A percentile compares a stretch with the other conserved stretches of the same genome.
These are phyloP conservation scores for Euproctis similis DNA, from an alignment of 2,888 invertebrate species.

Conservation along the genomic window DNA sequence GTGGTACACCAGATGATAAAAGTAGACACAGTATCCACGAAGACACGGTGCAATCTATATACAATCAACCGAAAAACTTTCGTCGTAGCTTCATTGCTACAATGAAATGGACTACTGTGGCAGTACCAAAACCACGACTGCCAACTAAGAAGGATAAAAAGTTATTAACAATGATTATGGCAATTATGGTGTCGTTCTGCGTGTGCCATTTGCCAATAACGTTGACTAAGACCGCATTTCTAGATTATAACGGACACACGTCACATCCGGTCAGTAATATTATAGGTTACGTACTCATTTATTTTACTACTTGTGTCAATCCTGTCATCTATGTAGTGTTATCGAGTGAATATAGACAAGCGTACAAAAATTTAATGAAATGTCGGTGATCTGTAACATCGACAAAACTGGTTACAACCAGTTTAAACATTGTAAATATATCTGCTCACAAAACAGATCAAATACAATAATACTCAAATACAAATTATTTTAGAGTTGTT, in stretches of 20 bases:
- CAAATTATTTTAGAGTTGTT: too few species aligned
- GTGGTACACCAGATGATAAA: conserved; percentile 38
- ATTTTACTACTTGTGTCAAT: conserved; percentile 91
- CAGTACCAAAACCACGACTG: conserved; percentile 77
- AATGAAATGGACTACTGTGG: conserved; percentile 43
- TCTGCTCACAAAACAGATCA: too few species aligned
- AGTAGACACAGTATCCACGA: conserved; percentile 37
- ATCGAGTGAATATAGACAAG: conserved; percentile 93
- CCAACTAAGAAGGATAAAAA: conserved; percentile 85
- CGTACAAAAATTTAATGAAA: conserved; percentile 85
- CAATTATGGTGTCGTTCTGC: conserved; percentile 91
- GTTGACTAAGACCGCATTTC: conserved; percentile 84
- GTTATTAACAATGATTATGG: conserved; percentile 89
- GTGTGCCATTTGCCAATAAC: conserved; percentile 95
- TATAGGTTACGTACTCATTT: conserved; percentile 88
- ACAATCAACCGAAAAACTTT: conserved; percentile 32
- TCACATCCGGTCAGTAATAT: conserved; percentile 82
- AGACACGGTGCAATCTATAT: conserved; percentile 27
- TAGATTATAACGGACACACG: conserved; percentile 76
- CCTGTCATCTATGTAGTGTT: conserved; percentile 95
- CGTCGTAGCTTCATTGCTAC: conserved; percentile 45
- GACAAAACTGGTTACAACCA: too few species aligned
- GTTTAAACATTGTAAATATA: too few species aligned
- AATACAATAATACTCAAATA: too few species aligned
- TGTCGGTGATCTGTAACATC: too few species aligned